Conservation (phyloP, 2,888 invertebrate genomes). For the Coecobrya sp. region DNA sequence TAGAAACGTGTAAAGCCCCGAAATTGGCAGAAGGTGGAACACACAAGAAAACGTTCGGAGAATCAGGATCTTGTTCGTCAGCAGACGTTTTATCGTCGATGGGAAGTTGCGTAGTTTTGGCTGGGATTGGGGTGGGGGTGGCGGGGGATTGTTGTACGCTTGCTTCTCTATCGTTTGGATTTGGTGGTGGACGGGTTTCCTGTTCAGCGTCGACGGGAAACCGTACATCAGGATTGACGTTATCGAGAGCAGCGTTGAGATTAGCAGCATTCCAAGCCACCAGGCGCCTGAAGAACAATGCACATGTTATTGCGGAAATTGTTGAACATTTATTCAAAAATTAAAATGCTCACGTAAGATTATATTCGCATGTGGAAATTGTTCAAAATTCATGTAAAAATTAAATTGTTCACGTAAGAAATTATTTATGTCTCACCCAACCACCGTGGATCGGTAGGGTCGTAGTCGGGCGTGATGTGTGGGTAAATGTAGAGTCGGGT, state of each 20-base stretch:
- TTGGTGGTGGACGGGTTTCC: no score
- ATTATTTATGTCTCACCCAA: constrained; percentile 56
- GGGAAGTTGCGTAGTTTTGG: constrained; percentile 90
- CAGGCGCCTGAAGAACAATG: constrained; percentile 99
- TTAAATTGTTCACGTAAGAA: no score
- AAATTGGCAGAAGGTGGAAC: constrained; percentile 93
- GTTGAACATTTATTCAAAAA: no score
- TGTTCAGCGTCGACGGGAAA: constrained; percentile 93
- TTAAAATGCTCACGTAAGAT: no score
- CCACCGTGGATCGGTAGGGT: constrained; percentile 82
- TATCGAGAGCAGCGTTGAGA: constrained; percentile 94
- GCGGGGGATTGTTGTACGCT: no score
- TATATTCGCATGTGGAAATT: no score
- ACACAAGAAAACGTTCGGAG: constrained; percentile 97
- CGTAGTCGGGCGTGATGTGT: constrained; percentile 88
- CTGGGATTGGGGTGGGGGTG: background rate
- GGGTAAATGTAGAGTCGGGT: constrained; percentile 96
- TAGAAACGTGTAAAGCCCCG: constrained; percentile 96
- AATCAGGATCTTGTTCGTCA: constrained; percentile 97
- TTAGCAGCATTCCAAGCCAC: constrained; percentile 97
- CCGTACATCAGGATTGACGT: constrained; percentile 96
- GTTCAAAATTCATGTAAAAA: no score
- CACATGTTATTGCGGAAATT: no score
- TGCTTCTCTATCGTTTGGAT: background rate
- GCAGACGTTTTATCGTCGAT: constrained; percentile 92